These are phyloP conservation scores for Mus caroli DNA, from an alignment of 2,797 vertebrate species.

Conservation along the genomic window DNA sequence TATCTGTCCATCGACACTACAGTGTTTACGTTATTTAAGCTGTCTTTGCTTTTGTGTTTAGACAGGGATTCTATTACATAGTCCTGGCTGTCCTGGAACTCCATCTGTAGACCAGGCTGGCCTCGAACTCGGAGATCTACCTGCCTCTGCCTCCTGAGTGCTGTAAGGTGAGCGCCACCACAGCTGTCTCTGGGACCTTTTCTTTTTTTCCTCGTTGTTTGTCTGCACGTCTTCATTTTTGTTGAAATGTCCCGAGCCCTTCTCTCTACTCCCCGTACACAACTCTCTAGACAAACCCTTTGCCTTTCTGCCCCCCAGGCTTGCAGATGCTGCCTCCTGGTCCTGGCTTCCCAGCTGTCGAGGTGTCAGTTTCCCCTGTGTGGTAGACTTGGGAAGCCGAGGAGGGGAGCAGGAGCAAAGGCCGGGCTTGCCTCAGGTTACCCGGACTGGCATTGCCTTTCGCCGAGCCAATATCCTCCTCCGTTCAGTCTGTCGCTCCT, in stretches of 20 bases:
- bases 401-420: neutral
- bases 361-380: neutral
- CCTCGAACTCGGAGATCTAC: neutral
- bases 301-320: neutral
- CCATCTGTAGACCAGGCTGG: neutral
- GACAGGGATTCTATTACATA: neutral
- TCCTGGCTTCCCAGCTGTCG: neutral
- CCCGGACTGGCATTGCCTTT: neutral
- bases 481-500: neutral
- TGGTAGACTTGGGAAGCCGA: neutral
- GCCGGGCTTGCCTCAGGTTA: conserved; percentile 11
- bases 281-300: neutral
- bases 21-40: conserved; percentile 13
- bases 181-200: neutral
- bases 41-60: neutral
- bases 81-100: neutral
- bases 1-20: neutral
- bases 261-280: neutral
- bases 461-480: neutral
- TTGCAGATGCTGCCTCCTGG: neutral
- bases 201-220: neutral
- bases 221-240: neutral
- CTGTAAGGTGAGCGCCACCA: neutral
- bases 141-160: neutral
- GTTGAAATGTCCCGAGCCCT: neutral